phyloP scores from a whole-genome alignment of 2,113 vertebrate species.

The Onychostruthus taczanowskii region DNA sequence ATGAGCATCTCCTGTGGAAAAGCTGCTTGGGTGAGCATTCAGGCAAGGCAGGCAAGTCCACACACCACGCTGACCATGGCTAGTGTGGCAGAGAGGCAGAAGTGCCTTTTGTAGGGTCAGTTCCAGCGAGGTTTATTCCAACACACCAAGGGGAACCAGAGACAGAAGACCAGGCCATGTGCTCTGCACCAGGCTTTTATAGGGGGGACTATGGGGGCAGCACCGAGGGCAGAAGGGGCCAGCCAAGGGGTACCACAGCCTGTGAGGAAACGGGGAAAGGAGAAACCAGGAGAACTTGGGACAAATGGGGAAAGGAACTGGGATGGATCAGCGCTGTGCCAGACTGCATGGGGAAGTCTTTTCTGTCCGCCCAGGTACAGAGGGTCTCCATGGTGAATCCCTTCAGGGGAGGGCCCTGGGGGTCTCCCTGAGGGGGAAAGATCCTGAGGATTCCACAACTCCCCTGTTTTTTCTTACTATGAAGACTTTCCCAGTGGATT shows the following conservation, averaged over 20 bases:
- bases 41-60: not conserved
- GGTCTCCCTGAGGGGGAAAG: not conserved
- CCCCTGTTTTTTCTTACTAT: not conserved
- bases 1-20: not conserved
- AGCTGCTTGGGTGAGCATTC: not conserved
- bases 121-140: not conserved
- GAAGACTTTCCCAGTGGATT: not conserved
- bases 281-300: not conserved
- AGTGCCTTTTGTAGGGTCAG: not conserved
- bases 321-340: not conserved
- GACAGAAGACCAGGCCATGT: not conserved
- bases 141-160: not conserved
- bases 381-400: not conserved
- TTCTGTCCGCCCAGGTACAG: not conserved
- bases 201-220: no score
- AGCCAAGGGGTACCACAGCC: not conserved
- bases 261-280: not conserved
- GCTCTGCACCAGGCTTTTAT: not conserved
- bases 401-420: not conserved
- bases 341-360: not conserved
- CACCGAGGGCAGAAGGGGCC: no score
- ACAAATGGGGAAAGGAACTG: not conserved
- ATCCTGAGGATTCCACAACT: not conserved
- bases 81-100: not conserved
- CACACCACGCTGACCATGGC: not conserved